phyloP scores from a whole-genome alignment of 2,888 invertebrate genomes.

The Apotomis betuletana region DNA sequence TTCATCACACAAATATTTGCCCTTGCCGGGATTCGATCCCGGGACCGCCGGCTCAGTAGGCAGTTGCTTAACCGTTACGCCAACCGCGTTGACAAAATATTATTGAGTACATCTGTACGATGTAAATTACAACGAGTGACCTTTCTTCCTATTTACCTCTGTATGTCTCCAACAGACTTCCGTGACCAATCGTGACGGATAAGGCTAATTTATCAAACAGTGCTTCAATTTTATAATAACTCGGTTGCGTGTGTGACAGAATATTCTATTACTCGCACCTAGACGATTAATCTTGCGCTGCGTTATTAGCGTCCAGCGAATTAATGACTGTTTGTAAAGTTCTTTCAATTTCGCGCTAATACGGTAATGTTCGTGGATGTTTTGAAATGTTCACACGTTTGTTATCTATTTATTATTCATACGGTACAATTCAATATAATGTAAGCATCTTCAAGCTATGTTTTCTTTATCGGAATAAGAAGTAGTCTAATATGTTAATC shows the following conservation, averaged over 20 bases:
- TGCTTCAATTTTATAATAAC: conserved; percentile 80
- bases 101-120: background rate
- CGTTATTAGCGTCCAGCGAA: conserved; percentile 77
- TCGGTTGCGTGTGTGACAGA: conserved; percentile 79
- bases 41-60: too few relatives aligned
- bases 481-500: too few relatives aligned
- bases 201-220: conserved; percentile 78
- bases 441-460: too few relatives aligned
- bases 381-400: conserved; percentile 6
- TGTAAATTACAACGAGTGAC: conserved; percentile 14
- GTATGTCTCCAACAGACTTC: conserved; percentile 55
- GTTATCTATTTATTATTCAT: background rate
- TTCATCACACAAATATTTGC: too few relatives aligned
- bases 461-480: too few relatives aligned
- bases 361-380: conserved; percentile 33
- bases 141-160: conserved; percentile 46
- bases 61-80: too few relatives aligned
- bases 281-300: conserved; percentile 74
- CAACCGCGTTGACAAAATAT: too few relatives aligned
- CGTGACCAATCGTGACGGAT: conserved; percentile 82
- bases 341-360: conserved; percentile 44
- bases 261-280: conserved; percentile 77
- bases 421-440: too few relatives aligned
- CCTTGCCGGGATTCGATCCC: too few relatives aligned
- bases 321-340: conserved; percentile 78